phyloP scores from a whole-genome alignment of 2,888 invertebrate species.

The Agrotis puta region DNA sequence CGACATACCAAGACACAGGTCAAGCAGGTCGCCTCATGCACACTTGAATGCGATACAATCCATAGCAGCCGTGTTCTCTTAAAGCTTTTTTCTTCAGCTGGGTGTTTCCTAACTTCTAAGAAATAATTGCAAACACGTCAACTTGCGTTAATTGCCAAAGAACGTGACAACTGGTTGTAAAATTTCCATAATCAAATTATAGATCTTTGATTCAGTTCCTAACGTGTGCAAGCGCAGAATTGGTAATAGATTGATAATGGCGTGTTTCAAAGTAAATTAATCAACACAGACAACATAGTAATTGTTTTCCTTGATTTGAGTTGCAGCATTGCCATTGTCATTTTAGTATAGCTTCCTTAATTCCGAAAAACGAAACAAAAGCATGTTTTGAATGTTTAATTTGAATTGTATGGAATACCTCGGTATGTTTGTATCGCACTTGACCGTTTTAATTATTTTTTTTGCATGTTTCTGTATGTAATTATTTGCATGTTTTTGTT shows the following conservation, averaged over 20 bases:
- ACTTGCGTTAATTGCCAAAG: slow-evolving; percentile 18
- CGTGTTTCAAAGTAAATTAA: background rate
- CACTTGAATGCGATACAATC: slow-evolving; percentile 3
- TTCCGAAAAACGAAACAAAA: background rate
- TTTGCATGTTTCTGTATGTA: slow-evolving; percentile 15
- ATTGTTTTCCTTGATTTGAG: background rate
- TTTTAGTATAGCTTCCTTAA: background rate
- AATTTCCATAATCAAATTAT: background rate
- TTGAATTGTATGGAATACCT: background rate
- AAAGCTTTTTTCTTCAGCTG: background rate
- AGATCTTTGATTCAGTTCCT: background rate
- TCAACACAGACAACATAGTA: background rate
- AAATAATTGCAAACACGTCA: slow-evolving; percentile 32
- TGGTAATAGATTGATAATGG: background rate
- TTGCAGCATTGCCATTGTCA: background rate
- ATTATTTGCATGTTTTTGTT: slow-evolving; percentile 8
- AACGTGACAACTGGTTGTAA: slow-evolving; percentile 3
- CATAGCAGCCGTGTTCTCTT: background rate
- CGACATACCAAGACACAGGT: background rate
- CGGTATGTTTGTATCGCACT: background rate
- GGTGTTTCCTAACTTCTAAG: slow-evolving; percentile 48
- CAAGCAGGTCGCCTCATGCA: background rate
- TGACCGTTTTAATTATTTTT: background rate
- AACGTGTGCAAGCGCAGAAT: background rate
- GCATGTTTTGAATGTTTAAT: background rate